Conservation (phyloP, 2,797 vertebrate species). For the Oophaga sylvatica region DNA sequence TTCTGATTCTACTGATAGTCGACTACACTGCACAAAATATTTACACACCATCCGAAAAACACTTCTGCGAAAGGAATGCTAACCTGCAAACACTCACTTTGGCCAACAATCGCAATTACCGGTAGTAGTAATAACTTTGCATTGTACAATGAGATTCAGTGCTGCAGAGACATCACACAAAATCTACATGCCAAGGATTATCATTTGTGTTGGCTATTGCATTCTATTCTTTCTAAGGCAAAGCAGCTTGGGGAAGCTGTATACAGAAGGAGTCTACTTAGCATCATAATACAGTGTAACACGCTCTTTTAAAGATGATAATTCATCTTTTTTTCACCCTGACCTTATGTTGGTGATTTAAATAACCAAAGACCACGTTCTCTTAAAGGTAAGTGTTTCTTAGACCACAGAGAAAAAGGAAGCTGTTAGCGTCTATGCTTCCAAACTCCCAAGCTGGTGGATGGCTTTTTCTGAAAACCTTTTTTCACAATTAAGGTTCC, state of each 20-base stretch:
- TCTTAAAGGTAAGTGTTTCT: slow-evolving; percentile 48
- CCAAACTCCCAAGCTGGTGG: slow-evolving; percentile 38
- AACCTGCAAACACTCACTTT: slow-evolving; percentile 46
- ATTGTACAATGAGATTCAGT: slow-evolving; percentile 41
- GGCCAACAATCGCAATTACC: slow-evolving; percentile 28
- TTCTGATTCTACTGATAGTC: slow-evolving; percentile 20
- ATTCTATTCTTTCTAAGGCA: slow-evolving; percentile 62
- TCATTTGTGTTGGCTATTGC: slow-evolving; percentile 52
- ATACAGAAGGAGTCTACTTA: slow-evolving; percentile 53
- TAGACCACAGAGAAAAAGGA: slow-evolving; percentile 46
- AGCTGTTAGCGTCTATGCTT: slow-evolving; percentile 25
- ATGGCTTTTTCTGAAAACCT: slow-evolving; percentile 58
- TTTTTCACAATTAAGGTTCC: slow-evolving; percentile 53
- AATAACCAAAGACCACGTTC: slow-evolving; percentile 50
- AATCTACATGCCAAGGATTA: slow-evolving; percentile 56
- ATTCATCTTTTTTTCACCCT: slow-evolving; percentile 28
- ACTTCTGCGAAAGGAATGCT: slow-evolving; percentile 20
- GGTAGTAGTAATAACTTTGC: slow-evolving; percentile 34
- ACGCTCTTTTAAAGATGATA: slow-evolving; percentile 34
- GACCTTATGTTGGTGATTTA: slow-evolving; percentile 32
- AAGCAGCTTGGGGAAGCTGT: slow-evolving; percentile 61
- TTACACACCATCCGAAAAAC: slow-evolving; percentile 37
- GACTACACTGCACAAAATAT: slow-evolving; percentile 48
- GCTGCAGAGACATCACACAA: slow-evolving; percentile 55
- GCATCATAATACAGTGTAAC: slow-evolving; percentile 49